Evolutionary conservation across 2,113 vertebrate genomes (phyloP).

Genomic region (Callospermophilus lateralis): DNA sequence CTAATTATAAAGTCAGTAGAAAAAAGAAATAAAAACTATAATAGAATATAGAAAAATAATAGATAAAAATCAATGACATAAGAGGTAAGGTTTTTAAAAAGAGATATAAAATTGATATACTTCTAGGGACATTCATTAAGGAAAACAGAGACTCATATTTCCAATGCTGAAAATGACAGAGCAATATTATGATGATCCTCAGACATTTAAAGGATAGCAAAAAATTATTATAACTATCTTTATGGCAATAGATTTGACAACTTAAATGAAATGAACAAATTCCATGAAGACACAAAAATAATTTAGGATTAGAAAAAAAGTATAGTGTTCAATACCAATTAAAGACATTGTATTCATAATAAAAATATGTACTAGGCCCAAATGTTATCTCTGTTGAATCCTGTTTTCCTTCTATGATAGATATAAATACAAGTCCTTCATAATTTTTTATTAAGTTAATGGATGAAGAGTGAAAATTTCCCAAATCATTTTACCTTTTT

Average conservation of each 20-base stretch:
- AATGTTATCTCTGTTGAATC: neutral
- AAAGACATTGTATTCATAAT: neutral
- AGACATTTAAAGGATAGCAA: neutral
- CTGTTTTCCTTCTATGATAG: neutral
- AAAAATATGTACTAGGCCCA: neutral
- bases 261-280: neutral
- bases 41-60: neutral
- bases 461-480: neutral
- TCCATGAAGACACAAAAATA: neutral
- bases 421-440: slow-evolving; percentile 7
- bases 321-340: neutral
- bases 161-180: neutral
- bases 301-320: neutral
- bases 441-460: neutral
- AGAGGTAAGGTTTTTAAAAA: neutral
- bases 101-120: neutral
- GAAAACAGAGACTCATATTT: neutral
- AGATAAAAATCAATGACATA: neutral
- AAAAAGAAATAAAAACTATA: slow-evolving; percentile 5
- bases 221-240: neutral
- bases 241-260: neutral
- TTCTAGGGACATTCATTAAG: neutral
- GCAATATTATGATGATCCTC: neutral
- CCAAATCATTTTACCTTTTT: neutral
- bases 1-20: neutral